Base-by-base conservation (phyloP, 2,888 invertebrate genomes). In the Drosophila ezoana region DNA sequence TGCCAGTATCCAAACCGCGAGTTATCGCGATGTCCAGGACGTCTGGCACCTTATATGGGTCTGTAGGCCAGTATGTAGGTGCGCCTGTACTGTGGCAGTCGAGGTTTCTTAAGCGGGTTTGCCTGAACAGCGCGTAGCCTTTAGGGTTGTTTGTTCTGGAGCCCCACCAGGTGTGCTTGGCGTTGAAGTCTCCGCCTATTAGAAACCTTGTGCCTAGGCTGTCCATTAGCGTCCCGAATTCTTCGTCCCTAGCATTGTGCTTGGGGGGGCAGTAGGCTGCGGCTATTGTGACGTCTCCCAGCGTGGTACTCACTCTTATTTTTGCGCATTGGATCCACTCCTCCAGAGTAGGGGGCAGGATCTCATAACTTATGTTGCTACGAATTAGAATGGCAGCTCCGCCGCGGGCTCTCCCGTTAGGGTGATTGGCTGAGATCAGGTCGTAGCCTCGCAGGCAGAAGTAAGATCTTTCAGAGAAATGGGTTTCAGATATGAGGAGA, bases 171-270 rank as follows among this genome's bases (percentile, higher is more conserved):
- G 23, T 23, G 23, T 23, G 23, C 23, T 23, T 23, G 4, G 54
- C 54, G 16, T 37, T 54, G 9, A 54, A 56, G 11, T 56, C 56
- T 16, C 56, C n/a, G n/a, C n/a, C n/a, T n/a, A n/a, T n/a, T n/a
- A n/a, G n/a, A n/a, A n/a, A n/a, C n/a, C n/a, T n/a, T n/a, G n/a
- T n/a, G n/a, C n/a, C 47, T 9, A 57, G 40, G 38, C 38, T 38
- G n/a, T 48, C 32, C 13, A 11, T 35, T 1, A 47, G 28, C 11
- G 33, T 40, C 37, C 13, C 13, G 5, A 23, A 23, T 23, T 23
- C 23, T 23, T 13, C 11, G 35, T 35, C 4, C 40, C 14, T 8
- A 28, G n/a, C 18, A 10, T 10, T 56, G 23, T 44, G 28, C 11
- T 45, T 35, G 57, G 38, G n/a, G n/a, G 47, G 57, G 8, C 47